These are phyloP conservation scores for Pristiophorus japonicus DNA, from an alignment of 2,113 vertebrate genomes.

Conservation along the genomic window DNA sequence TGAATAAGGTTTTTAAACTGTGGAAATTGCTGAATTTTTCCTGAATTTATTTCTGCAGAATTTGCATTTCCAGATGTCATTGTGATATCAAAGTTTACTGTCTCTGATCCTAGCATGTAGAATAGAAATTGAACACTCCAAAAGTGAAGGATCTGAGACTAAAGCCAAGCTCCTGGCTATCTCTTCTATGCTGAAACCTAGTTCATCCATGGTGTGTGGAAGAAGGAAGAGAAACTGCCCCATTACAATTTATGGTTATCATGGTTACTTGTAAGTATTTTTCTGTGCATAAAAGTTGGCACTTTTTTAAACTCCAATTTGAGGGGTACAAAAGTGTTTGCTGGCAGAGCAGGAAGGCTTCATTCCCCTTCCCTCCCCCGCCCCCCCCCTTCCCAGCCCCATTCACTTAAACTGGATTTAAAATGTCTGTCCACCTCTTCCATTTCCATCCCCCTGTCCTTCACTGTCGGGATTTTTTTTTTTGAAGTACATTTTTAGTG, in stretches of 20 bases:
- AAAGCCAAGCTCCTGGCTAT: background rate
- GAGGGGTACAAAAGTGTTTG: background rate
- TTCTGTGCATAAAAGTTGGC: background rate
- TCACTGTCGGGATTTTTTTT: background rate
- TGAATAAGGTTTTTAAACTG: background rate
- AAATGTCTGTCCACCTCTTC: background rate
- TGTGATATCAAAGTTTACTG: slow-evolving; percentile 2
- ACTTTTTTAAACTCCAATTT: background rate
- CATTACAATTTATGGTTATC: background rate
- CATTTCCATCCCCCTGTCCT: background rate
- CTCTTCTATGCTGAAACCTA: background rate
- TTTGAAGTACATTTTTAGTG: background rate
- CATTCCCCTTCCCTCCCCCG: background rate
- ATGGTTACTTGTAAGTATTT: background rate
- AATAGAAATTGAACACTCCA: background rate
- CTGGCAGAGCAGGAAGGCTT: background rate
- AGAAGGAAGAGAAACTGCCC: background rate
- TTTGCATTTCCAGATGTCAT: background rate
- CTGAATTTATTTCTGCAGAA: background rate
- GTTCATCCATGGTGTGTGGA: background rate
- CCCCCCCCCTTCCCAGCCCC: too few species aligned
- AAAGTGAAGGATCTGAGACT: background rate
- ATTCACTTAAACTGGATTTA: background rate
- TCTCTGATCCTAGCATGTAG: background rate
- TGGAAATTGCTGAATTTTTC: slow-evolving; percentile 28